These are phyloP conservation scores for Cosmorhoe ocellata DNA, from an alignment of 2,888 invertebrate genomes.

Conservation along the genomic window DNA sequence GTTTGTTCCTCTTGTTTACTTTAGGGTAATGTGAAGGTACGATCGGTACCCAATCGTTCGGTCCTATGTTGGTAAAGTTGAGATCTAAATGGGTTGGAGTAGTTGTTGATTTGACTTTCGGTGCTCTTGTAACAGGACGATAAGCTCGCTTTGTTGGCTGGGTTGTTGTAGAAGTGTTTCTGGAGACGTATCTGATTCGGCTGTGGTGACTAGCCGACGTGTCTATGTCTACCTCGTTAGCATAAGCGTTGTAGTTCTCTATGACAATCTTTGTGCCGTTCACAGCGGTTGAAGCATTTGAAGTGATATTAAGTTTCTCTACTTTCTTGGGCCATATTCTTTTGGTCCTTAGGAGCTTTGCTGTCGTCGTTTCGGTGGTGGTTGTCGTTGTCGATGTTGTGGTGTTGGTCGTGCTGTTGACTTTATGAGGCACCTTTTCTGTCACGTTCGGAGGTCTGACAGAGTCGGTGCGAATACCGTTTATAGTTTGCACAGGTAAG, in stretches of 20 bases:
- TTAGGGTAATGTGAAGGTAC: constrained; percentile 63
- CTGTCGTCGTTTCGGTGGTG: constrained; percentile 56
- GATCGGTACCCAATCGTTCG: constrained; percentile 76
- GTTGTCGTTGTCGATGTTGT: constrained; percentile 52
- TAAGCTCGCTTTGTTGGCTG: constrained; percentile 55
- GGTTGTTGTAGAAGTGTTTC: constrained; percentile 46
- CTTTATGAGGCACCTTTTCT: constrained; percentile 29
- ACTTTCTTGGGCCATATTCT: constrained; percentile 73
- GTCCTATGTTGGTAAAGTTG: constrained; percentile 51
- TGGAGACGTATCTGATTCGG: constrained; percentile 48
- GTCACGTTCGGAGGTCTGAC: constrained; percentile 55
- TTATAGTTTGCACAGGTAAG: constrained; percentile 68
- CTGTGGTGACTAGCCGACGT: constrained; percentile 49
- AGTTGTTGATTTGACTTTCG: constrained; percentile 57
- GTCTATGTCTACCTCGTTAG: constrained; percentile 49
- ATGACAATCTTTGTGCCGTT: constrained; percentile 40
- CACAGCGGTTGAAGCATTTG: constrained; percentile 44
- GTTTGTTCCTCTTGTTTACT: constrained; percentile 38
- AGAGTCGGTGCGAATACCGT: constrained; percentile 63
- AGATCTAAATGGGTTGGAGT: constrained; percentile 36
- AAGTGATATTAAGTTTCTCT: constrained; percentile 49
- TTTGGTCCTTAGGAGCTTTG: constrained; percentile 64
- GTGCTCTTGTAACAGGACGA: constrained; percentile 63
- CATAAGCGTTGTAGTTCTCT: constrained; percentile 39
- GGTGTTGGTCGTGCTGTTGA: constrained; percentile 42